Evolutionary conservation across 2,113 vertebrate species (phyloP).

Genomic region (Ciconia boyciana): DNA sequence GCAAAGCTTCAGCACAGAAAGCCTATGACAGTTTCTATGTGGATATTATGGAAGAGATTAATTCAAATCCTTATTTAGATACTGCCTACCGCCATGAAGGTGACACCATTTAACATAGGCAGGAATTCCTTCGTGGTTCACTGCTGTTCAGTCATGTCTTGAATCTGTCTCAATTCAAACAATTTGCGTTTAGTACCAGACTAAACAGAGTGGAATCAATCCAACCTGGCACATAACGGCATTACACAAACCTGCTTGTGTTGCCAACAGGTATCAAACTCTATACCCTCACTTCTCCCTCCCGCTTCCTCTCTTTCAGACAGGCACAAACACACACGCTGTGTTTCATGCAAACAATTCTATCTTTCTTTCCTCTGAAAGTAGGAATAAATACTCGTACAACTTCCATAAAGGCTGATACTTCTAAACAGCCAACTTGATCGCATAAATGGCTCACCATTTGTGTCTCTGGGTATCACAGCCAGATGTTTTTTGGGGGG

Average conservation of each 20-base stretch:
- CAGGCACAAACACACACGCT: not conserved
- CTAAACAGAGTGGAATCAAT: constrained; percentile 28
- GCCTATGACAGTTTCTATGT: not conserved
- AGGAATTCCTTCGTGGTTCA: constrained; percentile 13
- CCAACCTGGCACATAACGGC: not conserved
- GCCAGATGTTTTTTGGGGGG: constrained; percentile 48
- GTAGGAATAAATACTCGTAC: not conserved
- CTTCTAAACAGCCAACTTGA: not conserved
- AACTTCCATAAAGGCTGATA: constrained; percentile 32
- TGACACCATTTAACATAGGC: constrained; percentile 44
- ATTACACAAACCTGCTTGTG: not conserved
- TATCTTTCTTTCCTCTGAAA: not conserved
- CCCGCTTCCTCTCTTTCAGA: not conserved
- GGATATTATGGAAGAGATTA: not conserved
- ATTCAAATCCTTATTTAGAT: constrained; percentile 4
- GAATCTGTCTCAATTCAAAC: constrained; percentile 32
- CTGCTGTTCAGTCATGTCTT: not conserved
- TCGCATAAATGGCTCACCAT: not conserved
- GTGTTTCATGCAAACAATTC: not conserved
- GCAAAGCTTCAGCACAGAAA: not conserved
- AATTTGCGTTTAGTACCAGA: not conserved
- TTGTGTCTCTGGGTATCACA: not conserved
- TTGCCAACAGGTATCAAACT: constrained; percentile 75
- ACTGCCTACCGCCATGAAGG: constrained; percentile 50
- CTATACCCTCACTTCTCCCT: not conserved